These are phyloP conservation scores for Eupithecia subumbrata DNA, from an alignment of 2,888 invertebrate species.

Conservation along the genomic window DNA sequence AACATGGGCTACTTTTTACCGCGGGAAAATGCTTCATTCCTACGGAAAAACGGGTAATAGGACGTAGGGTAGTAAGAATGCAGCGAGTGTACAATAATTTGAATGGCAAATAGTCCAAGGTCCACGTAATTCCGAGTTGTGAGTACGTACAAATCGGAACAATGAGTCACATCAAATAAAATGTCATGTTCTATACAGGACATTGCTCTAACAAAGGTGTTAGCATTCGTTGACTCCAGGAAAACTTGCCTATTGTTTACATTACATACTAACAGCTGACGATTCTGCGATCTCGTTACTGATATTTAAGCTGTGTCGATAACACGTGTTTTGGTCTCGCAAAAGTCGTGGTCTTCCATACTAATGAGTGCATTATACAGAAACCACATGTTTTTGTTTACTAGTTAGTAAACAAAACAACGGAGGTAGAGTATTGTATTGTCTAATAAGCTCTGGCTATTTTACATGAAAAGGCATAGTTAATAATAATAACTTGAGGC, in stretches of 20 bases:
- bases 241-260: constrained; percentile 32
- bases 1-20: no score
- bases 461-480: neutral
- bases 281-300: constrained; percentile 22
- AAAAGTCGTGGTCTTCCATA: constrained; percentile 25
- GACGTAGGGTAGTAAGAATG: no score
- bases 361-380: constrained; percentile 18
- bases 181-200: constrained; percentile 33
- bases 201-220: constrained; percentile 37
- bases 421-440: neutral
- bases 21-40: no score
- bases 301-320: constrained; percentile 8
- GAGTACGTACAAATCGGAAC: constrained; percentile 20
- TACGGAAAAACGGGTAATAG: no score
- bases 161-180: constrained; percentile 26
- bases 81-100: neutral
- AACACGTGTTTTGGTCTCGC: constrained; percentile 29
- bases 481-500: no score
- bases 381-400: constrained; percentile 32
- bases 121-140: neutral
- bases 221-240: constrained; percentile 34
- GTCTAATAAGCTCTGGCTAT: neutral
- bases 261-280: constrained; percentile 28
- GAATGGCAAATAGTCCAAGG: neutral
- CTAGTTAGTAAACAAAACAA: neutral